Evolutionary conservation across 2,113 vertebrate species (phyloP).

Genomic region (Lepus europaeus): DNA sequence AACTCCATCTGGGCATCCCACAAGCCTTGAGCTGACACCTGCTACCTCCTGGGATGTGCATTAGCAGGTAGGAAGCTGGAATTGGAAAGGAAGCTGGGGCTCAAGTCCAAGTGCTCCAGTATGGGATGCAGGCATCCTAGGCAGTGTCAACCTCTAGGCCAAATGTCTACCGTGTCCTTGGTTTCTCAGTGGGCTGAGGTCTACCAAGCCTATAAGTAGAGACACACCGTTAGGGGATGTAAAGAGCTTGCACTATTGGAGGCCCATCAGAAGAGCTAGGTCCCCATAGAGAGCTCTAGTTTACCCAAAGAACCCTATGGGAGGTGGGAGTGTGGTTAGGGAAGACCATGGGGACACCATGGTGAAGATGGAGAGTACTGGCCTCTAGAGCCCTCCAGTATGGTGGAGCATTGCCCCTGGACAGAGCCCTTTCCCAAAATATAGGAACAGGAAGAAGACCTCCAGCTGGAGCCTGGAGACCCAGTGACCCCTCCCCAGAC

Average conservation of each 20-base stretch:
- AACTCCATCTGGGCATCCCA: too few species aligned
- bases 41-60: too few species aligned
- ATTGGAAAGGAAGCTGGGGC: too few species aligned
- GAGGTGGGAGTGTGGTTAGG: not conserved
- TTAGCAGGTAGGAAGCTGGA: too few species aligned
- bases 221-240: not conserved
- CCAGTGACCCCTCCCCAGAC: accelerated
- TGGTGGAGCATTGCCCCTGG: accelerated
- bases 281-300: not conserved
- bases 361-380: not conserved
- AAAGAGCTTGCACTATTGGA: not conserved
- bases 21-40: too few species aligned
- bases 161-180: too few species aligned
- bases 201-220: not conserved
- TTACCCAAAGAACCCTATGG: not conserved
- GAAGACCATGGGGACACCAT: accelerated
- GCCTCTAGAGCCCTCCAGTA: not conserved
- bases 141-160: too few species aligned
- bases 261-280: too few species aligned
- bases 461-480: not conserved
- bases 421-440: not conserved
- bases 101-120: too few species aligned
- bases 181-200: not conserved
- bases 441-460: not conserved
- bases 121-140: too few species aligned